Conservation (phyloP, 2,888 invertebrate species). For the Mermis nigrescens region DNA sequence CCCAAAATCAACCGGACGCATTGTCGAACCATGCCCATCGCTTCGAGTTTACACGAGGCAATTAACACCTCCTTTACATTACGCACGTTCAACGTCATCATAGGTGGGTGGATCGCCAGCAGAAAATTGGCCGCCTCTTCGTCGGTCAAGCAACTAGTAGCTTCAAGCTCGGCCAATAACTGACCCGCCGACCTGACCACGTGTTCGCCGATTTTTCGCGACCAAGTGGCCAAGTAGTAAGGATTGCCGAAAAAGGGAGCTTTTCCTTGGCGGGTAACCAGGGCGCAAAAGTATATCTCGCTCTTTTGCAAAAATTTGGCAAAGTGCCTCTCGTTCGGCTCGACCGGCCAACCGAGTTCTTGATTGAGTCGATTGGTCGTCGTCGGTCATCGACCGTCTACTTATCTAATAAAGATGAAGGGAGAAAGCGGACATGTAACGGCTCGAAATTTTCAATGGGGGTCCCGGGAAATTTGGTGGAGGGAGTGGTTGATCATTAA, state of each 20-base stretch:
- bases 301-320: constrained; percentile 6
- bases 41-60: constrained; percentile 31
- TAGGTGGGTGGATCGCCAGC: constrained; percentile 29
- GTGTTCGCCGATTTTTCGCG: constrained; percentile 24
- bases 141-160: constrained; percentile 20
- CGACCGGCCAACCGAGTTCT: background rate
- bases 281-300: constrained; percentile 4
- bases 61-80: constrained; percentile 28
- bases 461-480: no score
- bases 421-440: no score
- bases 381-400: background rate
- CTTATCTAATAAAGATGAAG: no score
- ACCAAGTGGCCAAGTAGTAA: constrained; percentile 30
- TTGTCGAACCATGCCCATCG: no score
- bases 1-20: no score
- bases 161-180: no score
- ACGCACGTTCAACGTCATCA: constrained; percentile 28
- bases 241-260: constrained; percentile 29
- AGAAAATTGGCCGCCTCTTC: constrained; percentile 12
- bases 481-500: no score
- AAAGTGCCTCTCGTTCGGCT: no score
- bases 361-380: background rate
- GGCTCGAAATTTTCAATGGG: no score
- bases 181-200: no score
- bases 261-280: constrained; percentile 22